A percentile compares a stretch with the other conserved stretches of the same genome.
Conservation (phyloP, 2,113 vertebrate genomes). For the Carassius carassius region DNA sequence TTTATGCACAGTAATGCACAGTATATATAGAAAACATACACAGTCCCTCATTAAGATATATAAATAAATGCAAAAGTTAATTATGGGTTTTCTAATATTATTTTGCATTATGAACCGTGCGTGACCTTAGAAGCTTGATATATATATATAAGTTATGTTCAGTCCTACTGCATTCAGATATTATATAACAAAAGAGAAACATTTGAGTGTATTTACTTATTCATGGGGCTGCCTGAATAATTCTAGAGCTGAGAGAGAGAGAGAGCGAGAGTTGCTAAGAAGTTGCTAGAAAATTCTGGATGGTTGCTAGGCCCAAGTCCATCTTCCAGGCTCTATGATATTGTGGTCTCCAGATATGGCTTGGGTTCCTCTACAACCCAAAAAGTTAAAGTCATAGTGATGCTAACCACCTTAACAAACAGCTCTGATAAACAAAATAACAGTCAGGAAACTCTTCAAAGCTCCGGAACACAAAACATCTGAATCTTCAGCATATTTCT, state of each 20-base stretch:
- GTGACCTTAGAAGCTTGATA: background rate
- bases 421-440: background rate
- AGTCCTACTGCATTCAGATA: background rate
- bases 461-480: background rate
- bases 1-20: background rate
- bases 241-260: background rate
- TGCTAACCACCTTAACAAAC: background rate
- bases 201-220: slow-evolving; percentile 4
- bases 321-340: background rate
- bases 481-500: slow-evolving; percentile 54
- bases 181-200: background rate
- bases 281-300: background rate
- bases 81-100: background rate
- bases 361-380: background rate
- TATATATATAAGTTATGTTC: background rate
- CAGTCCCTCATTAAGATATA: background rate
- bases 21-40: background rate
- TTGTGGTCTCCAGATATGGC: background rate
- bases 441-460: slow-evolving; percentile 19
- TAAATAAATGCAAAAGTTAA: background rate
- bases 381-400: background rate
- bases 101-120: background rate
- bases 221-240: background rate
- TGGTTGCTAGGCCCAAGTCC: background rate
- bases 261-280: background rate